Percentiles rank a stretch among this genome's conserved stretches.
Evolutionary conservation across 1,140 invertebrate species (phyloP).

Genomic region (Bombus waltoni): DNA sequence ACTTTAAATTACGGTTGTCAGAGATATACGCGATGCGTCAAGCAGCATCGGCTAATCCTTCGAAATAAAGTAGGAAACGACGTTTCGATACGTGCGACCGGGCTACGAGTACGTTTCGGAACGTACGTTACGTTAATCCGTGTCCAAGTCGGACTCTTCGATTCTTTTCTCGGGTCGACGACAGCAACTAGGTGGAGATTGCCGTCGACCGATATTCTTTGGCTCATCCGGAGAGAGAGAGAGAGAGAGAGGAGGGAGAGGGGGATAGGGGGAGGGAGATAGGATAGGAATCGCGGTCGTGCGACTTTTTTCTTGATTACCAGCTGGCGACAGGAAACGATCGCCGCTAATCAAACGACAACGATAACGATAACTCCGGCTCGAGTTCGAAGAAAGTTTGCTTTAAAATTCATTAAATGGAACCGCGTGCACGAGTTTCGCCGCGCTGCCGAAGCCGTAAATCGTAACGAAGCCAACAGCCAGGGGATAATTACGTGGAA

Average conservation of each 20-base stretch:
- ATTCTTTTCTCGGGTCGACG: too few relatives aligned
- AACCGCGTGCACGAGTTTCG: too few relatives aligned
- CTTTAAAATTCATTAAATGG: constrained; percentile 17
- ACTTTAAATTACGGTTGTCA: constrained; percentile 63
- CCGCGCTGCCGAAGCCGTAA: not conserved
- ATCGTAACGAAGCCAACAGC: constrained; percentile 32
- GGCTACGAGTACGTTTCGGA: not conserved
- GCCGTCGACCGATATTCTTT: too few relatives aligned
- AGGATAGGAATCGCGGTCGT: too few relatives aligned
- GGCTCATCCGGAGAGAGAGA: too few relatives aligned
- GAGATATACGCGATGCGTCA: not conserved
- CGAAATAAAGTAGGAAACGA: constrained; percentile 38
- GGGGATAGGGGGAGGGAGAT: too few relatives aligned
- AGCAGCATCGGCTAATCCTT: constrained; percentile 32
- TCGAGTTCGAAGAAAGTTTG: not conserved
- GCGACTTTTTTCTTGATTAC: not conserved
- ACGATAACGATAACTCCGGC: constrained; percentile 10
- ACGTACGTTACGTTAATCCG: too few relatives aligned
- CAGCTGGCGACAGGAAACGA: not conserved
- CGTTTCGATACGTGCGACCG: constrained; percentile 1
- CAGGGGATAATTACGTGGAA: constrained; percentile 39
- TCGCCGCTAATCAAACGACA: not conserved
- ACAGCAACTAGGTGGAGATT: too few relatives aligned
- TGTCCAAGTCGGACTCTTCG: too few relatives aligned
- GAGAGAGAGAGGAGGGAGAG: too few relatives aligned